Conservation (phyloP, 2,797 vertebrate genomes). For the Crocodylus rhombifer region DNA sequence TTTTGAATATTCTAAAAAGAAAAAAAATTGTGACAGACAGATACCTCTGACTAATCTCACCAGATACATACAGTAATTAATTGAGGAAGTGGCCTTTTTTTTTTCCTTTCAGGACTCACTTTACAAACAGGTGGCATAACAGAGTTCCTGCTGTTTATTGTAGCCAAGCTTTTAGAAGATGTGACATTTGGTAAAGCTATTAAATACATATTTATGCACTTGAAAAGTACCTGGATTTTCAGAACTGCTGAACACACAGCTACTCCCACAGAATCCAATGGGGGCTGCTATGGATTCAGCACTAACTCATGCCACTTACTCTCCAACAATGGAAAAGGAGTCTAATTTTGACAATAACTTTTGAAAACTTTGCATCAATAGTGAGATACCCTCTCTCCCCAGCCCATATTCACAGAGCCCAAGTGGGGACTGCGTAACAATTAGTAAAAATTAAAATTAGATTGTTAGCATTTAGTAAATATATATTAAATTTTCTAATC, state of each 20-base stretch:
- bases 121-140: neutral
- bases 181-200: neutral
- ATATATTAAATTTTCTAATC: neutral
- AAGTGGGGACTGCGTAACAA: neutral
- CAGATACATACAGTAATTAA: neutral
- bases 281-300: neutral
- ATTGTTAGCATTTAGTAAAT: neutral
- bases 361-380: neutral
- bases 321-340: neutral
- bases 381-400: neutral
- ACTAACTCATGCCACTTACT: neutral
- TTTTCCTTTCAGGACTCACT: neutral
- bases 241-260: neutral
- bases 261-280: neutral
- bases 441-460: neutral
- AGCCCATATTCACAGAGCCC: neutral
- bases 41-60: neutral
- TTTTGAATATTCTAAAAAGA: neutral
- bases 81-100: neutral
- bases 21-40: neutral
- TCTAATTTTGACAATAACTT: neutral
- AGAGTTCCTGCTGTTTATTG: neutral
- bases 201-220: neutral
- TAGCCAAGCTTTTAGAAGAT: neutral
- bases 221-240: neutral